Evolutionary conservation across 2,113 vertebrate genomes (phyloP).

Genomic region (Microtus montanus): DNA sequence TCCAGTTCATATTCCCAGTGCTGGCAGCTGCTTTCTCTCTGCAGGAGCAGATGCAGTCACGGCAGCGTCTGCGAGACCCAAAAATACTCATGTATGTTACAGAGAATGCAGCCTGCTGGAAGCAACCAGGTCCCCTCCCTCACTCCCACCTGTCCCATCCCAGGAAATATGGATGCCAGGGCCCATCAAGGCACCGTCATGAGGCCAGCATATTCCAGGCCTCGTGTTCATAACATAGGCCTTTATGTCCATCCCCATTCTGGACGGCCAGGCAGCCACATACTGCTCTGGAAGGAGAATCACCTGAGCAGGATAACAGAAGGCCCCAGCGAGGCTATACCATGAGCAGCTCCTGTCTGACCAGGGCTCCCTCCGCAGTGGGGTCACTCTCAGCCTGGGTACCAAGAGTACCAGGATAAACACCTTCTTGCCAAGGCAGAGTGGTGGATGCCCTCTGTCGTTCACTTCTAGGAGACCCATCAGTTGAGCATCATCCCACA

Average conservation of each 20-base stretch:
- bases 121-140: neutral
- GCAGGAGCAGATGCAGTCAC: neutral
- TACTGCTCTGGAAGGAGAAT: no score
- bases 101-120: neutral
- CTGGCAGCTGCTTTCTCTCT: neutral
- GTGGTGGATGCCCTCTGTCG: accelerated
- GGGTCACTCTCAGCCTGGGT: neutral
- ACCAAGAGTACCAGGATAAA: accelerated
- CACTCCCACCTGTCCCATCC: neutral
- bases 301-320: no score
- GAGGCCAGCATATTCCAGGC: accelerated
- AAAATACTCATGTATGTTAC: neutral
- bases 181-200: neutral
- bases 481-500: neutral
- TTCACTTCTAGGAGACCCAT: neutral
- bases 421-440: neutral
- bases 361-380: neutral
- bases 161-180: neutral
- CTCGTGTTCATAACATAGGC: no score
- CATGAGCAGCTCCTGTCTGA: neutral
- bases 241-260: neutral
- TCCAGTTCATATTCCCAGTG: neutral
- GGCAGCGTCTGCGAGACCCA: no score
- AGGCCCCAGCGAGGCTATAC: no score
- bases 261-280: neutral